Evolutionary conservation across 2,113 vertebrate genomes (phyloP).

Genomic region (Emydocephalus ijimae): DNA sequence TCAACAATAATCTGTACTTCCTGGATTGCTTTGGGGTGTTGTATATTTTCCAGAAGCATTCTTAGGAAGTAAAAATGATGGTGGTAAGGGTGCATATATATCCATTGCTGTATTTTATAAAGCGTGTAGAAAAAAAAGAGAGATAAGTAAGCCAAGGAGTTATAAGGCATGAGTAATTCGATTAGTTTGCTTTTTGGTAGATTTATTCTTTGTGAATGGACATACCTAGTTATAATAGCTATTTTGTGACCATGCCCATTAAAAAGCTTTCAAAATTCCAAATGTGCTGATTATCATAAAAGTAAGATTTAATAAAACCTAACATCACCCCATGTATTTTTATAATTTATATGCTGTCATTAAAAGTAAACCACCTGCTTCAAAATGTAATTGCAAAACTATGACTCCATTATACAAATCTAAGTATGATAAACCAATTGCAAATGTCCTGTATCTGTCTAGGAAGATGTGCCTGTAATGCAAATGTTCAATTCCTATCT

Average conservation of each 20-base stretch:
- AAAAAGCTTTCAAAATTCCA: neutral
- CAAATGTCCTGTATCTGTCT: neutral
- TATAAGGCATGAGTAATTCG: neutral
- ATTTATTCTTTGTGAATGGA: neutral
- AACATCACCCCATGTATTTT: neutral
- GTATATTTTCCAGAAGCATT: neutral
- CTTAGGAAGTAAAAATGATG: neutral
- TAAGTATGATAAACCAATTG: neutral
- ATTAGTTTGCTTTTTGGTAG: neutral
- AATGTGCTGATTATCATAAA: neutral
- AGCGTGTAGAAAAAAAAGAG: neutral
- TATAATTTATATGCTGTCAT: neutral
- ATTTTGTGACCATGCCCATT: neutral
- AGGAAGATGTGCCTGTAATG: neutral
- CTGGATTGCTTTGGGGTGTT: neutral
- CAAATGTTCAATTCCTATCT: neutral
- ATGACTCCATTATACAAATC: neutral
- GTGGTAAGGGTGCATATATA: neutral
- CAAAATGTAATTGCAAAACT: neutral
- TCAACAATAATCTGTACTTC: neutral
- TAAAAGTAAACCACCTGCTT: neutral
- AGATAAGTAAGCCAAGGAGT: neutral
- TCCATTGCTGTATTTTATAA: neutral
- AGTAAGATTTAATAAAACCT: neutral
- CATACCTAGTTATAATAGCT: neutral